Evolutionary conservation across 2,888 invertebrate genomes (phyloP).

Genomic region (Phragmatobia fuliginosa): DNA sequence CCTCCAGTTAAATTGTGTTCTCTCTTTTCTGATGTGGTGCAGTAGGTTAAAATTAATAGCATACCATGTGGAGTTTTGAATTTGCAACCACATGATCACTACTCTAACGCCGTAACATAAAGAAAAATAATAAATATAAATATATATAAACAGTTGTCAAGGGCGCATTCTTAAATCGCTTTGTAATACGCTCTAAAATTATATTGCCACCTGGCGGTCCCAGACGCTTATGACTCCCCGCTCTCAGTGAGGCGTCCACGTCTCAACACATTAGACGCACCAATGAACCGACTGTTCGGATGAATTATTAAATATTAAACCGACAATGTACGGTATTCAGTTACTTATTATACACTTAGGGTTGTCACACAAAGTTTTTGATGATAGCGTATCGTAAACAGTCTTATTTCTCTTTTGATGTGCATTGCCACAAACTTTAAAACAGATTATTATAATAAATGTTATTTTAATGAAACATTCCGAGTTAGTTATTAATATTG

Average conservation of each 20-base stretch:
- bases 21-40: neutral
- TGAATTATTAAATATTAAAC: slow-evolving; percentile 79
- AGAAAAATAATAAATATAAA: neutral
- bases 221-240: slow-evolving; percentile 45
- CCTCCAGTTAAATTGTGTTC: neutral
- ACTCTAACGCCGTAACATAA: neutral
- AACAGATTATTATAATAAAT: no score
- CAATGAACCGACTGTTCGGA: slow-evolving; percentile 69
- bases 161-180: neutral
- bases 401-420: neutral
- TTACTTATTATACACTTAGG: slow-evolving; percentile 50
- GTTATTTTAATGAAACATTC: no score
- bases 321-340: slow-evolving; percentile 61
- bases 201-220: neutral
- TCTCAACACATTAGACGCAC: slow-evolving; percentile 75
- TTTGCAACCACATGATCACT: neutral
- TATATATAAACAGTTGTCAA: neutral
- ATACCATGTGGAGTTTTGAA: neutral
- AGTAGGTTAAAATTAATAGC: neutral
- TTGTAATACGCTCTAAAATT: neutral
- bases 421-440: neutral
- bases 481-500: no score
- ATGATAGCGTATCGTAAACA: neutral
- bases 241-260: slow-evolving; percentile 51
- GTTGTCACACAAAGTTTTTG: slow-evolving; percentile 9